Evolutionary conservation across 2,888 invertebrate species (phyloP).

Genomic region (Lepidocyrtinus sp.): DNA sequence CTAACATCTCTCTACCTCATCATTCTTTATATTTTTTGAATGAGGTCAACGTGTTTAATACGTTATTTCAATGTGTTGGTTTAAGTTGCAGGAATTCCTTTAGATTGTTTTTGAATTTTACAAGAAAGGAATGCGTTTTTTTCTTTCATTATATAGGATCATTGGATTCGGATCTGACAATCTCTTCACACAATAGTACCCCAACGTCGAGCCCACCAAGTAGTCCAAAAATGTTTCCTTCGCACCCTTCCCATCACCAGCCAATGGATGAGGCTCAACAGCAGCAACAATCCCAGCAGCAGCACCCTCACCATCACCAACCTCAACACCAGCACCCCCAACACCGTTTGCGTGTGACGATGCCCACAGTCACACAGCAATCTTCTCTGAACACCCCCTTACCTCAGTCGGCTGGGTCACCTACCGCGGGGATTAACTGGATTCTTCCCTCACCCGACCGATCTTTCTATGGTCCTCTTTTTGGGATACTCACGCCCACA

Average conservation of each 20-base stretch:
- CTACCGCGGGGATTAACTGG: conserved; percentile 78
- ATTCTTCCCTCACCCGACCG: conserved; percentile 81
- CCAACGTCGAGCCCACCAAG: conserved; percentile 73
- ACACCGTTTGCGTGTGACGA: conserved; percentile 68
- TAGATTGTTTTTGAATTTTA: no score
- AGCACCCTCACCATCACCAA: conserved; percentile 72
- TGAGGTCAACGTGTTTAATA: conserved; percentile 1
- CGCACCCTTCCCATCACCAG: conserved; percentile 69
- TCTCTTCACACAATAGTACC: conserved; percentile 76
- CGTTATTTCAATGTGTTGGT: no score
- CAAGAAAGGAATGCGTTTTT: no score
- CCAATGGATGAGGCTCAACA: conserved; percentile 72
- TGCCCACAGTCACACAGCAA: conserved; percentile 73
- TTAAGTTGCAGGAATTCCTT: background rate
- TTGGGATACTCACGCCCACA: conserved; percentile 77
- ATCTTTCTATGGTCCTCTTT: conserved; percentile 79
- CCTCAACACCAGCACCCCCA: conserved; percentile 71
- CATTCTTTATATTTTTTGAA: background rate
- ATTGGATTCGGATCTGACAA: conserved; percentile 70
- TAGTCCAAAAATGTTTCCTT: conserved; percentile 70
- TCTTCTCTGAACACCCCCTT: conserved; percentile 76
- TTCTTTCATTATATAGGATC: conserved; percentile 78
- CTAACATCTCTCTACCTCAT: background rate
- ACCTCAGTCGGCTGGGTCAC: conserved; percentile 74
- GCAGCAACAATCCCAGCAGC: conserved; percentile 71